Percentiles rank a stretch among this genome's conserved stretches.
Conservation (phyloP, 2,797 vertebrate species). For the Tadarida brasiliensis region DNA sequence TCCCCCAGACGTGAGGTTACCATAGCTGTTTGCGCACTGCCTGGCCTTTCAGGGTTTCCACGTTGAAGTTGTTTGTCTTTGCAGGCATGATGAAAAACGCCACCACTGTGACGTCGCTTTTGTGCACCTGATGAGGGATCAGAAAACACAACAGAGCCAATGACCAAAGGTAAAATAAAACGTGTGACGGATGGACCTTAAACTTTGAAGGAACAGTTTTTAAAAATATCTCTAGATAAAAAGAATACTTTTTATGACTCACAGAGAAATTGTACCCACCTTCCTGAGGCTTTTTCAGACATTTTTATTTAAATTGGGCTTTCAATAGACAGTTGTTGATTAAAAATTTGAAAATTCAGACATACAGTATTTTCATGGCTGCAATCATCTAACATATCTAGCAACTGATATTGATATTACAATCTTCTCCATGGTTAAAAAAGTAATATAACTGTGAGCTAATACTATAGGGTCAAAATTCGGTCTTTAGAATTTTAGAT, state of each 20-base stretch:
- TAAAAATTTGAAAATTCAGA: conserved; percentile 9
- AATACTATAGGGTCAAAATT: neutral
- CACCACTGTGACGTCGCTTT: conserved; percentile 93
- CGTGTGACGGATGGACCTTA: neutral
- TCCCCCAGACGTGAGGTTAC: conserved; percentile 85
- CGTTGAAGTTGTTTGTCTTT: conserved; percentile 98
- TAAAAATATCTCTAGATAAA: neutral
- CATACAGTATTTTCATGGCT: neutral
- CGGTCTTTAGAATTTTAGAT: conserved; percentile 14
- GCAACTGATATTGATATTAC: neutral
- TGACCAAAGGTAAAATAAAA: conserved; percentile 2
- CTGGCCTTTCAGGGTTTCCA: conserved; percentile 97
- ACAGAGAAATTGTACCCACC: neutral
- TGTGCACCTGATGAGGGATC: conserved; percentile 92
- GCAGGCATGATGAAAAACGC: conserved; percentile 99
- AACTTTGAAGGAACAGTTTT: conserved; percentile 11
- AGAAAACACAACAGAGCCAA: conserved; percentile 62
- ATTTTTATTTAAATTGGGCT: neutral
- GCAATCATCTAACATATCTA: neutral
- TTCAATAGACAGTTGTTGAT: neutral
- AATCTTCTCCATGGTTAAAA: neutral
- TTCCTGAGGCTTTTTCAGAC: neutral
- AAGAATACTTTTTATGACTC: neutral
- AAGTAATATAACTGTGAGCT: neutral
- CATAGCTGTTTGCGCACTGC: conserved; percentile 97